A percentile compares a stretch with the other conserved stretches of the same genome.
These are phyloP conservation scores for Zootoca vivipara DNA, from an alignment of 2,113 vertebrate species.

Conservation along the genomic window DNA sequence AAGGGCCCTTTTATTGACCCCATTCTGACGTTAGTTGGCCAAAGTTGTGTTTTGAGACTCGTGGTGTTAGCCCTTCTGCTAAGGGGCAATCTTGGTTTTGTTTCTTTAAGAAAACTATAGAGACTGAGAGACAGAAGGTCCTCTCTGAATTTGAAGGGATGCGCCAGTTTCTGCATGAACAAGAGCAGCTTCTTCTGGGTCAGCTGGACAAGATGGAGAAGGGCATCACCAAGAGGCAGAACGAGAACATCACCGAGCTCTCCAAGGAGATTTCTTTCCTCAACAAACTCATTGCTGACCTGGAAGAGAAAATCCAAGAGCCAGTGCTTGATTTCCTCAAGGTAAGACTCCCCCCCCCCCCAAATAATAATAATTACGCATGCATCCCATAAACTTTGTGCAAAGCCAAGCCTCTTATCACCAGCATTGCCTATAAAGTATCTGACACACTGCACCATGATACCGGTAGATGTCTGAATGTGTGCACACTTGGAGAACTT, in stretches of 20 bases:
- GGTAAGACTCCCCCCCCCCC: too few relatives aligned
- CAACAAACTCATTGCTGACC: constrained; percentile 72
- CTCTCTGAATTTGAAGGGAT: constrained; percentile 71
- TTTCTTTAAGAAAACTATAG: constrained; percentile 54
- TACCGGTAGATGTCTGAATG: too few relatives aligned
- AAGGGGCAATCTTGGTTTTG: neutral
- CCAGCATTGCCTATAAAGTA: neutral
- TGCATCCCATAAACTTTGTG: accelerated
- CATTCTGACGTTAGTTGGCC: neutral
- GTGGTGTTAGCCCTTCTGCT: neutral
- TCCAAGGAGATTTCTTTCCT: constrained; percentile 72
- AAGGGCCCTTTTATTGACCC: too few relatives aligned
- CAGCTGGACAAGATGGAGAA: constrained; percentile 75
- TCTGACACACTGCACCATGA: neutral
- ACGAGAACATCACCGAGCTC: constrained; percentile 74
- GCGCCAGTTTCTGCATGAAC: constrained; percentile 72
- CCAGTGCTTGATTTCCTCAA: constrained; percentile 74
- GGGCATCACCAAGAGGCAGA: constrained; percentile 68
- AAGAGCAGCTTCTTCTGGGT: constrained; percentile 72
- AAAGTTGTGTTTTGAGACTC: neutral
- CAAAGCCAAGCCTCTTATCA: accelerated
- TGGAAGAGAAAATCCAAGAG: constrained; percentile 75
- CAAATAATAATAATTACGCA: too few relatives aligned
- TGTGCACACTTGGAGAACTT: neutral
- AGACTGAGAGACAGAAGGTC: constrained; percentile 68